Conservation (phyloP, 1,140 invertebrate species). For the Microplitis mediator region DNA sequence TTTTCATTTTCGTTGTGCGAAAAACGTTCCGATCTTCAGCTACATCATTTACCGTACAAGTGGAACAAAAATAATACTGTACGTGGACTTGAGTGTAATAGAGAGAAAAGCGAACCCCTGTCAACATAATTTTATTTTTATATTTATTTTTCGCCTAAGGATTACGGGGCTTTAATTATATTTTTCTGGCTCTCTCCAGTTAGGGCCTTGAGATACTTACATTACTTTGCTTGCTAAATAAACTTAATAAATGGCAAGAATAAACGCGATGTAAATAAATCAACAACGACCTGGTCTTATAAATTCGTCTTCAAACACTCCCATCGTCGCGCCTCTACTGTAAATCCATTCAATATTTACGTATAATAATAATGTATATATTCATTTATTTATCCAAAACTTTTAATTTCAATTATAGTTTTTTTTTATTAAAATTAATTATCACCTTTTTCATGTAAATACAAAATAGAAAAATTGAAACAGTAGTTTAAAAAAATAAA, state of each 20-base stretch:
- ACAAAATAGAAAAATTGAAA: too few species aligned
- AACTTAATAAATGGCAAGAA: background rate
- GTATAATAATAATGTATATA: slow-evolving; percentile 36
- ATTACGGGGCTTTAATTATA: slow-evolving; percentile 26
- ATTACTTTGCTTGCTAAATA: background rate
- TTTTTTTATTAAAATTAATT: background rate
- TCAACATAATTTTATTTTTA: too few species aligned
- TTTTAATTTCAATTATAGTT: background rate
- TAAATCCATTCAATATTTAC: slow-evolving; percentile 49
- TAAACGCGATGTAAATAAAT: slow-evolving; percentile 35
- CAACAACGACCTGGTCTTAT: slow-evolving; percentile 44
- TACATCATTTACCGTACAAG: too few species aligned
- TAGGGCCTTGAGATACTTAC: background rate
- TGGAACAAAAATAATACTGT: too few species aligned
- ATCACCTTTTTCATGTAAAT: too few species aligned
- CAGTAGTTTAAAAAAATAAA: too few species aligned
- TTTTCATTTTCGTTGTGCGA: too few species aligned
- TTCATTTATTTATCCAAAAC: background rate
- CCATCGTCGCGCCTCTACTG: slow-evolving; percentile 41
- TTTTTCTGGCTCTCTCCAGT: background rate
- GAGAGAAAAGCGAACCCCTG: too few species aligned
- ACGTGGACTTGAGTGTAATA: too few species aligned
- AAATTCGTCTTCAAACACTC: slow-evolving; percentile 49
- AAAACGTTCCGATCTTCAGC: too few species aligned
- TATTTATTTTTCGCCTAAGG: background rate